Evolutionary conservation across 2,888 invertebrate species (phyloP).

Genomic region (Athrips mouffetella): DNA sequence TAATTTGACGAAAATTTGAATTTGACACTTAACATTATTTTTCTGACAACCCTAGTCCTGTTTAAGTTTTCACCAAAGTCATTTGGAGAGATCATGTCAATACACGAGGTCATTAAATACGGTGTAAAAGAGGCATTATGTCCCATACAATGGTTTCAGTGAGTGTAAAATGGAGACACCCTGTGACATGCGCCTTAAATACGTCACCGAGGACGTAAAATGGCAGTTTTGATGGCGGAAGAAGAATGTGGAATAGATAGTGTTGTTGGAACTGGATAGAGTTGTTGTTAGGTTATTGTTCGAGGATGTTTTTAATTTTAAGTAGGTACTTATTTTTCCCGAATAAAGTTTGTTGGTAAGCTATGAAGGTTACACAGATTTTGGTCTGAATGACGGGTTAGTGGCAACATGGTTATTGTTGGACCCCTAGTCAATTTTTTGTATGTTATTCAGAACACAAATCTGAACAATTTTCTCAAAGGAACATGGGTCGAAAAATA

Average conservation of each 20-base stretch:
- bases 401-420: no score
- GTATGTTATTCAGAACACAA: no score
- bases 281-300: background rate
- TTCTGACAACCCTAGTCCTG: background rate
- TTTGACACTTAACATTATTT: no score
- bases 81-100: constrained; percentile 31
- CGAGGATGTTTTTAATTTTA: no score
- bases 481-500: no score
- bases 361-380: no score
- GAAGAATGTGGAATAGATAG: background rate
- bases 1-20: no score
- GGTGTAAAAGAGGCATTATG: constrained; percentile 24
- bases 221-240: background rate
- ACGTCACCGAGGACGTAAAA: constrained; percentile 4
- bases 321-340: no score
- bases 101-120: constrained; percentile 37
- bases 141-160: constrained; percentile 43
- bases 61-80: constrained; percentile 14
- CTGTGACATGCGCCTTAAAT: constrained; percentile 5
- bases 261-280: background rate
- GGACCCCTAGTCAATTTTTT: no score
- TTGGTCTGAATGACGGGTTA: no score
- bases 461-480: no score
- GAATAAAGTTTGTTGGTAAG: no score
- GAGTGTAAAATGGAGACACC: constrained; percentile 24